phyloP scores from a whole-genome alignment of 2,797 vertebrate species.

The Luscinia luscinia region DNA sequence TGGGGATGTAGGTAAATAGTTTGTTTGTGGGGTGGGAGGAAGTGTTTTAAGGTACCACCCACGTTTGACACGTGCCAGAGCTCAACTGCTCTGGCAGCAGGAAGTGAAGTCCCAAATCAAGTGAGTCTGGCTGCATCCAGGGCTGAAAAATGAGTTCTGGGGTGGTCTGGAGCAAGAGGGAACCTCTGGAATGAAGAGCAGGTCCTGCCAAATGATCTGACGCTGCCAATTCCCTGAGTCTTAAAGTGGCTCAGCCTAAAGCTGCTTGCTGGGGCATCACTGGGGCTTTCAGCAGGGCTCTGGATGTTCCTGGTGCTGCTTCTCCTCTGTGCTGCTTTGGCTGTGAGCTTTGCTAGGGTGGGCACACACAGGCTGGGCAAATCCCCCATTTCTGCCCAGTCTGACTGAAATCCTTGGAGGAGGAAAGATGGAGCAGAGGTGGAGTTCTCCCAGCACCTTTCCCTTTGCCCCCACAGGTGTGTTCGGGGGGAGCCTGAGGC shows the following conservation, averaged over 20 bases:
- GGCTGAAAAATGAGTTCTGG: background rate
- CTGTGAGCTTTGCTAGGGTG: background rate
- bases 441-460: background rate
- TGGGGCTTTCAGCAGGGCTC: background rate
- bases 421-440: background rate
- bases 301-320: background rate
- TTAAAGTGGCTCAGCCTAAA: background rate
- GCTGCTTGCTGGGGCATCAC: background rate
- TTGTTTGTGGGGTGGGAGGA: background rate
- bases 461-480: background rate
- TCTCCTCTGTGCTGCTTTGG: background rate
- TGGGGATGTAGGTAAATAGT: background rate
- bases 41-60: background rate
- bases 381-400: background rate
- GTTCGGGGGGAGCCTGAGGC: background rate
- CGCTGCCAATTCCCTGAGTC: background rate
- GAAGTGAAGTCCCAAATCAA: background rate
- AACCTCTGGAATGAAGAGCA: background rate
- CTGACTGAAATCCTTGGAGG: background rate
- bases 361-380: background rate
- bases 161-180: background rate
- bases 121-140: background rate
- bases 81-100: background rate
- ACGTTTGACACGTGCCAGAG: background rate
- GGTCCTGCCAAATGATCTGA: background rate